Base-by-base conservation (phyloP, 2,888 invertebrate species). In the Cecidostiba fungosa region DNA sequence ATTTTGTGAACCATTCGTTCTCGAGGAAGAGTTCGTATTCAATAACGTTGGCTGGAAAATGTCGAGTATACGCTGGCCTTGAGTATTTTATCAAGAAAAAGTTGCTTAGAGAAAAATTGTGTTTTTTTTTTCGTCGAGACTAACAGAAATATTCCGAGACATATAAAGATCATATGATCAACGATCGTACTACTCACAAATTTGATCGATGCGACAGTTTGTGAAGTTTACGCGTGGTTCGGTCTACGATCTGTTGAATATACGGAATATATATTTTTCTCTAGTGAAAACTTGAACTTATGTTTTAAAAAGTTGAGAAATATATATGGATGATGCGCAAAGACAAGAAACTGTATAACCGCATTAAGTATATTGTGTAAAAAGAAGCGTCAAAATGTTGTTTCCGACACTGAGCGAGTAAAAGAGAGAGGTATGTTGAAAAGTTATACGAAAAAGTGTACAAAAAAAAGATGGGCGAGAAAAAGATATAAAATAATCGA, bases 41-140 rank as follows among this genome's bases (percentile, higher is more conserved):
- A 36, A 29, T 12, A 78, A 50, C 6, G 43, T 54, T 77, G 59
- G 70, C 3, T 69, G 69, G 47, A 36, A 29, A 59, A 66, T 16
- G 32, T 47, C 70, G 47, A 16, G 47, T 10, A 39, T 26, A 39
- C 43, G 26, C 5, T 26, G 23, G 39, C 62, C 43, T 77, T 39
- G 69, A 29, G 69, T 77, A 77, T 83, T 83, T 83, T 70, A 73
- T 29, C 74, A 26, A 66, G 2, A 36, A 59, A 70, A 23, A 74
- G 12, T 73, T 59, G 59, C 36, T 29, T 12, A 47, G 16, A 72
- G 19, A 73, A 80, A 62, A 77, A 62, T 23, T 62, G 23, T 62
- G 23, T 62, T n/a, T 19, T 62, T 77, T 23, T 16, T 50, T 50
- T 50, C 14, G 1, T 3, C 0, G 16, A 50, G 3, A 32, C 3